Base-by-base conservation (phyloP, 2,888 invertebrate species). In the Zygogramma bicolorata region DNA sequence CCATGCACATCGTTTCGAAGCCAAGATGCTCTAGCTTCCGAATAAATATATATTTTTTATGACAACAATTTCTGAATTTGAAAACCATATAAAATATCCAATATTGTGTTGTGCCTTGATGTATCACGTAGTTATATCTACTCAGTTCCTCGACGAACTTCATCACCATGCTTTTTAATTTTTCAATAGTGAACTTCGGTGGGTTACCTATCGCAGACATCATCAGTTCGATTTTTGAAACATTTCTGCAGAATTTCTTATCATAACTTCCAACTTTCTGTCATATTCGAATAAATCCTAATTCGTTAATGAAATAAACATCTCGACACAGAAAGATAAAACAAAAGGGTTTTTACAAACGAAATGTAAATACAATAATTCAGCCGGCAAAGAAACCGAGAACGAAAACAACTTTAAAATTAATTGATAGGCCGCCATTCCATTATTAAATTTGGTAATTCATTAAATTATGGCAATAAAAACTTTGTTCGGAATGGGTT, bases 401-500 rank as follows among this genome's bases (percentile, higher is more conserved):
- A 70, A 70, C 67, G 68, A 72, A 74, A 75, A 71, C 71, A 77
- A 75, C 69, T 75, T 74, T 61, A 60, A 70, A 70, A 77, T 77
- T 77, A 75, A 77, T 75, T 77, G 75, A 77, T 77, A 75, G 77
- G 75, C 75, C 73, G 74, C 68, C 69, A 70, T 73, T 72, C 71
- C 73, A 74, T 75, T 75, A 77, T 77, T 75, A 75, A 79, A 81
- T 81, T 82, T 81, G 57, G 79, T 80, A 79, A 81, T 82, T 82
- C 81, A 80, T 80, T 82, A 78, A 81, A 80, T 79, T 77, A 79
- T 75, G 77, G 79, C 78, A 76, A 77, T 80, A 77, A 81, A 82
- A 82, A 80, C 77, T 79, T 77, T 77, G 67, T 74, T 75, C 74
- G 71, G 75, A 80, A 79, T 75, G 79, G 80, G 70, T 82, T 81